Base-by-base conservation (phyloP, 2,113 vertebrate species). In the Aspidoscelis tigris region DNA sequence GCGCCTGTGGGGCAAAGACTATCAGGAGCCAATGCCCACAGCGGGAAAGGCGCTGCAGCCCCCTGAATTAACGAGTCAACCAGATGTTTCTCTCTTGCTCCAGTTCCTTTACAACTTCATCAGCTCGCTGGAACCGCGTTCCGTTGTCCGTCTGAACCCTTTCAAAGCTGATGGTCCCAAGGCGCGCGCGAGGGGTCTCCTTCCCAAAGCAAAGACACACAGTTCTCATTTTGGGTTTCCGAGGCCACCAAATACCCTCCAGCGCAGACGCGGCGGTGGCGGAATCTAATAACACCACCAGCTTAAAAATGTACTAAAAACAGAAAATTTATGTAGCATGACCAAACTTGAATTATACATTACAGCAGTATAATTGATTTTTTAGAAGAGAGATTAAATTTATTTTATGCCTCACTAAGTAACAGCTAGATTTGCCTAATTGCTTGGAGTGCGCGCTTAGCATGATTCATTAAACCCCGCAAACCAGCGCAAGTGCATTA, bases 391-490 rank as follows among this genome's bases (percentile, higher is more conserved):
- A 96, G 96, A 96, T 96, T 96, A 96, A 96, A 96, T 96, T 96
- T 96, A 96, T 96, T 96, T 96, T 96, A 95, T 95, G 95, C 96
- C 95, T 97, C 95, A 94, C 95, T 96, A 95, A 96, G 94, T 93
- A 96, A 94, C 93, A 95, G 96, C 95, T 94, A 96, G 96, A 96
- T 96, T 96, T 96, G 95, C 95, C 95, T 97, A 97, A 97, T 97
- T 96, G 95, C 96, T 96, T 92, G 88, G 95, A 96, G 95, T 95
- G 95, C 94, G 92, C 95, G 89, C 94, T 95, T 93, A 92, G 92
- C 93, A 95, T 95, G 95, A 96, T 95, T 97, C 96, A 96, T 97
- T 97, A 97, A 93, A 94, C 93, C 82, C 92, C 88, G 89, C 94
- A 92, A 95, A 33, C 33, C 95, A 95, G 96, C 95, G 91, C 93